Evolutionary conservation across 2,797 vertebrate species (phyloP), one percentile per base, ranked within the genome.

Genomic region (Protosalanx chinensis): DNA sequence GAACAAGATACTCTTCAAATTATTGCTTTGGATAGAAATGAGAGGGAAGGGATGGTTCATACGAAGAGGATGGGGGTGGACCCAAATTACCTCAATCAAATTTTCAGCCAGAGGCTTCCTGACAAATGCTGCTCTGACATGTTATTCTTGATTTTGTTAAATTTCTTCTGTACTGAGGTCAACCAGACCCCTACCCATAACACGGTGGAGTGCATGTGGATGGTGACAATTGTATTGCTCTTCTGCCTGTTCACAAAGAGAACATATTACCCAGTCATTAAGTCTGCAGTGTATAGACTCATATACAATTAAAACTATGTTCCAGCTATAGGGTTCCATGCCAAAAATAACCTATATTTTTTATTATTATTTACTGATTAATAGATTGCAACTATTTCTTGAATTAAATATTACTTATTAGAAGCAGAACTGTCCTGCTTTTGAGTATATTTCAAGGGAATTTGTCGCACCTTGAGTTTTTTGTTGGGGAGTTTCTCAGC

Each of bases 71-170:
- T 37, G 61, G 33, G 62, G 69, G 29, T 18, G 33, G 70, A 73
- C 70, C 75, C 58, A 82, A 82, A 82, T 82, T 66, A 61, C 68
- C 66, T 56, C 76, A 82, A 82, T 82, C 68, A 51, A 72, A 82
- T 82, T 79, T 82, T 67, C 71, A 70, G 29, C 66, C 32, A 33
- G 70, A 61, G 51, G 58, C 68, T 75, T 71, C 65, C 49, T 65
- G 57, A 66, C 72, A 75, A 73, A 71, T 62, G 73, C 51, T 64
- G 70, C 77, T 74, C 75, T 76, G 77, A 79, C 75, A 77, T 79
- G 79, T 82, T 58, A 73, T 77, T 71, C 68, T 33, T 73, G 62
- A 79, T 75, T 79, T 58, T 79, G 75, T 81, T 81, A 75, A 71
- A 74, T 71, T 33, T 76, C 68, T 67, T 69, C 30, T 72, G 67